Conservation (phyloP, 1,140 invertebrate species). For the Heliconius hermathena region DNA sequence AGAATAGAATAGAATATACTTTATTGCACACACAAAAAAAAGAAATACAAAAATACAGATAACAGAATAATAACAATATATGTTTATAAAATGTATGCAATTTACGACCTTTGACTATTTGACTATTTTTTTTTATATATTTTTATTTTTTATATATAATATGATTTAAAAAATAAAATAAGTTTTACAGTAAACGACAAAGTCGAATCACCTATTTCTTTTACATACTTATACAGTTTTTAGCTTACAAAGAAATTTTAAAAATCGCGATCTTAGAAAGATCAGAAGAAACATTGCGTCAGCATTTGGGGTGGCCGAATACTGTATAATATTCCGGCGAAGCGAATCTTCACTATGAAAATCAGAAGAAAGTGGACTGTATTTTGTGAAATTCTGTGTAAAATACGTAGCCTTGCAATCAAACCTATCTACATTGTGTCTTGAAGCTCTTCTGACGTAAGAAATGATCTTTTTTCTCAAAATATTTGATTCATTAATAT, state of each 20-base stretch:
- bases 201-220: background rate
- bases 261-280: background rate
- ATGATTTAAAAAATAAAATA: too few species aligned
- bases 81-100: too few species aligned
- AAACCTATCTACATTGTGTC: slow-evolving; percentile 4
- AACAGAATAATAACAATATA: too few species aligned
- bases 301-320: slow-evolving; percentile 14
- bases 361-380: slow-evolving; percentile 9
- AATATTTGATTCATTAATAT: background rate
- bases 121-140: too few species aligned
- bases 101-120: too few species aligned
- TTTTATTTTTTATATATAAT: too few species aligned
- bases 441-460: background rate
- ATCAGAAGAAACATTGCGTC: slow-evolving; percentile 12
- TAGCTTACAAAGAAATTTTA: background rate
- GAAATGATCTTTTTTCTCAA: slow-evolving; percentile 2
- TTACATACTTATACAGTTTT: background rate
- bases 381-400: slow-evolving; percentile 12
- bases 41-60: too few species aligned
- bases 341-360: background rate
- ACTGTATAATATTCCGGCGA: background rate
- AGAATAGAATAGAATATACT: too few species aligned
- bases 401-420: slow-evolving; percentile 10
- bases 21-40: too few species aligned
- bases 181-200: too few species aligned